A percentile compares a stretch with the other conserved stretches of the same genome.
phyloP scores from a whole-genome alignment of 2,797 vertebrate genomes.

The Danio kyathit region DNA sequence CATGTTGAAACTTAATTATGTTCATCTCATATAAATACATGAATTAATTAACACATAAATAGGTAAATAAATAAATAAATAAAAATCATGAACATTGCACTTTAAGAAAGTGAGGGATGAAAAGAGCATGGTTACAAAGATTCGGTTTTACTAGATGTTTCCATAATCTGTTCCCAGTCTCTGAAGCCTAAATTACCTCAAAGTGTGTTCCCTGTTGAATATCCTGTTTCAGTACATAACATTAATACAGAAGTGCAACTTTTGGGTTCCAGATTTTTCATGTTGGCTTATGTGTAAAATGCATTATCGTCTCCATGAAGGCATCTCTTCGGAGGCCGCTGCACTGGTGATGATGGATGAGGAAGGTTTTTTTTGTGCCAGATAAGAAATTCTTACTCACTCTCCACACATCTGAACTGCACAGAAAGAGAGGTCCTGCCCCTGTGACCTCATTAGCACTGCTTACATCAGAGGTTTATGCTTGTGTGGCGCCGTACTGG shows the following conservation, averaged over 20 bases:
- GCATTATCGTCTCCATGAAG: constrained; percentile 17
- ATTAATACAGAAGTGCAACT: neutral
- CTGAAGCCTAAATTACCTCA: neutral
- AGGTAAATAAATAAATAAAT: too few species aligned
- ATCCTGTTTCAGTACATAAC: neutral
- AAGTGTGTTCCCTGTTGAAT: neutral
- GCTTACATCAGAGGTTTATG: neutral
- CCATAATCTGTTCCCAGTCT: too few species aligned
- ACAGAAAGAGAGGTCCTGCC: constrained; percentile 7
- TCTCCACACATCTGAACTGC: constrained; percentile 21
- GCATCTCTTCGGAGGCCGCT: constrained; percentile 7
- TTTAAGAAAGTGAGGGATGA: too few species aligned
- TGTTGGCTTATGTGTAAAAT: constrained; percentile 24
- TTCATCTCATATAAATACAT: too few species aligned
- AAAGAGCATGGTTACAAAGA: neutral
- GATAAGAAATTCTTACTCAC: constrained; percentile 43
- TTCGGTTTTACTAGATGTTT: neutral
- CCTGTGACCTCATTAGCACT: constrained; percentile 23
- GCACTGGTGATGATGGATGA: constrained; percentile 46
- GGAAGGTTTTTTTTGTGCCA: constrained; percentile 37
- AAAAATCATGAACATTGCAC: too few species aligned
- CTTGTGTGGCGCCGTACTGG: neutral
- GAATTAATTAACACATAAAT: too few species aligned
- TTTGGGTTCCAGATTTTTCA: neutral
- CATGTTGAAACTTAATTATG: too few species aligned